These are phyloP conservation scores for Drosophila robusta DNA, from an alignment of 2,888 invertebrate species.

Conservation along the genomic window DNA sequence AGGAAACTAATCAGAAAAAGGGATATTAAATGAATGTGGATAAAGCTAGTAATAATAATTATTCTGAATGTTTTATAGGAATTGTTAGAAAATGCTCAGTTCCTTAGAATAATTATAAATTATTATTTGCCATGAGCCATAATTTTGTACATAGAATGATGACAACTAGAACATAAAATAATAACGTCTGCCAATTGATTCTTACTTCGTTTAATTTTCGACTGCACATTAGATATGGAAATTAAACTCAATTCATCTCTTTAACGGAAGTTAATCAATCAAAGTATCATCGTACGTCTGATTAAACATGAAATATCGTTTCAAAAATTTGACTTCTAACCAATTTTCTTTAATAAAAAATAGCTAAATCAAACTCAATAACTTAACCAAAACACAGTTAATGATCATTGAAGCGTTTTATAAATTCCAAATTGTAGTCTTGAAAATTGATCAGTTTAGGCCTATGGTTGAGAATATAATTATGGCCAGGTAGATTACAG, in stretches of 20 bases:
- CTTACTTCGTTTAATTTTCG: too few species aligned
- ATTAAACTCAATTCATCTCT: too few species aligned
- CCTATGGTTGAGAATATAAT: conserved; percentile 36
- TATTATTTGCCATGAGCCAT: too few species aligned
- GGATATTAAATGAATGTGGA: conserved; percentile 33
- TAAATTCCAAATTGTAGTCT: conserved; percentile 15
- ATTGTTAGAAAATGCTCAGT: too few species aligned
- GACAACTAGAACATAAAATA: too few species aligned
- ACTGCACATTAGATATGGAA: background rate
- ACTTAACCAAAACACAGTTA: conserved; percentile 3
- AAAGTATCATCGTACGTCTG: background rate
- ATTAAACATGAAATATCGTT: background rate
- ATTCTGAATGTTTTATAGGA: too few species aligned
- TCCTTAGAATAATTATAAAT: too few species aligned
- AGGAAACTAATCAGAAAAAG: conserved; percentile 22
- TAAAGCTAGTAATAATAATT: background rate
- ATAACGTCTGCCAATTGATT: too few species aligned
- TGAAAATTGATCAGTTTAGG: conserved; percentile 40
- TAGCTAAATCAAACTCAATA: background rate
- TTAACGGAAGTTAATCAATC: background rate
- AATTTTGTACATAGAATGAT: too few species aligned
- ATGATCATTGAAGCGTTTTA: conserved; percentile 11
- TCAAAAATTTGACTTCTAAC: too few species aligned
- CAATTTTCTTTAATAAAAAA: background rate
- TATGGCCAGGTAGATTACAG: conserved; percentile 18